A percentile compares a stretch with the other conserved stretches of the same genome.
phyloP scores from a whole-genome alignment of 2,797 vertebrate species.

The Leptoclinus maculatus region DNA sequence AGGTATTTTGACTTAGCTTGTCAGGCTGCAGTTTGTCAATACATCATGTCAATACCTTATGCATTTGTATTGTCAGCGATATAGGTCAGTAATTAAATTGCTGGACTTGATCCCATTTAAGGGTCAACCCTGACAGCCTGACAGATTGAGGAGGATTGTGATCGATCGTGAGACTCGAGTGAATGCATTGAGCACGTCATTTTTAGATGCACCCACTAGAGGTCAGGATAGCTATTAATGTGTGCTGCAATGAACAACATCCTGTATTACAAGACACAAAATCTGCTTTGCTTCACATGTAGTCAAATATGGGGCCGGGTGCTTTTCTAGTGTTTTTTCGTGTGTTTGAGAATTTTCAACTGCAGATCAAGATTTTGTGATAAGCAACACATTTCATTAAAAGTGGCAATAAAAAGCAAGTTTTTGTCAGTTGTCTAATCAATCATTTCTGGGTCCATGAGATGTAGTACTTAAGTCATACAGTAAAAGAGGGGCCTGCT shows the following conservation, averaged over 20 bases:
- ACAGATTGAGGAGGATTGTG: not conserved
- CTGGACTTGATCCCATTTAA: not conserved
- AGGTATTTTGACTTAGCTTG: too few relatives aligned
- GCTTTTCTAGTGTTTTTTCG: not conserved
- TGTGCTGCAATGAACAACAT: not conserved
- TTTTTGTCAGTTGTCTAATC: not conserved
- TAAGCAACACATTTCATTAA: not conserved
- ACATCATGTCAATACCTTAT: not conserved
- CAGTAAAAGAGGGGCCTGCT: not conserved
- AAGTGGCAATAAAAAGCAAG: not conserved
- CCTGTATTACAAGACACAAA: not conserved
- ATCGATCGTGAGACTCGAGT: not conserved
- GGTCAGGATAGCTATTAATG: constrained; percentile 31
- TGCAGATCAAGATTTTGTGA: not conserved
- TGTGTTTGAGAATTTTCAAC: not conserved
- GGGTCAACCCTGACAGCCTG: not conserved
- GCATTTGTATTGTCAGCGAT: not conserved
- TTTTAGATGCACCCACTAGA: constrained; percentile 38
- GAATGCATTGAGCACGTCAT: not conserved
- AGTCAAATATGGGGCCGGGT: not conserved
- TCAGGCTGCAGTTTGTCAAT: not conserved
- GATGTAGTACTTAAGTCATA: not conserved
- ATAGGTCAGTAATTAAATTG: not conserved
- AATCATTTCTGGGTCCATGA: not conserved
- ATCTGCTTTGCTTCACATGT: not conserved